Percentiles rank a stretch among this genome's conserved stretches.
Evolutionary conservation across 2,113 vertebrate species (phyloP).

Genomic region (Malurus melanocephalus): DNA sequence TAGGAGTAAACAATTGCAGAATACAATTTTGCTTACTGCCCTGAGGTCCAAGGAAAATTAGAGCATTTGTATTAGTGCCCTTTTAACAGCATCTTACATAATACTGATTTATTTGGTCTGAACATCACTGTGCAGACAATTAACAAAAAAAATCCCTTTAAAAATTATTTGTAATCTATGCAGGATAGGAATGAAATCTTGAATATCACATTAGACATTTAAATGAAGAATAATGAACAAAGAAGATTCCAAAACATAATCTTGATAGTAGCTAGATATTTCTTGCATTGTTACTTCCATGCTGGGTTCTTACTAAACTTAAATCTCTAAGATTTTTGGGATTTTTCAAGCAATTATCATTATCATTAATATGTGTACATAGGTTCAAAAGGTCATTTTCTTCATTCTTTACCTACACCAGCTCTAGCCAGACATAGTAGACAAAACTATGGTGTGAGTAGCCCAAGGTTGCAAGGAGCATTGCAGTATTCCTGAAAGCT

Average conservation of each 20-base stretch:
- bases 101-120: background rate
- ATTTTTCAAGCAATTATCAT: background rate
- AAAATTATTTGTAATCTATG: background rate
- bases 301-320: background rate
- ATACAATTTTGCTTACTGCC: background rate
- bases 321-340: background rate
- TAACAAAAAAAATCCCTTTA: fast-evolving
- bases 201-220: background rate
- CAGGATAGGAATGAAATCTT: background rate
- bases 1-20: background rate
- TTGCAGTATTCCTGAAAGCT: background rate
- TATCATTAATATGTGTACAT: background rate
- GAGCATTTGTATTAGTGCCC: background rate
- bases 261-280: background rate
- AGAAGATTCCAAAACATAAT: background rate
- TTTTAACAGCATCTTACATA: background rate
- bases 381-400: background rate
- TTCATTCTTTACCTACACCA: background rate
- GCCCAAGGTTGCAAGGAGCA: background rate
- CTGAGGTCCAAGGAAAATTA: background rate
- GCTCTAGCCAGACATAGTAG: background rate
- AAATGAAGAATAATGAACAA: background rate
- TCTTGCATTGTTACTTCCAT: background rate
- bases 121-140: background rate
- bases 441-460: background rate